Evolutionary conservation across 2,797 vertebrate species (phyloP), one percentile per base, ranked within the genome.

Genomic region (Tokudaia tokunoshimensis): DNA sequence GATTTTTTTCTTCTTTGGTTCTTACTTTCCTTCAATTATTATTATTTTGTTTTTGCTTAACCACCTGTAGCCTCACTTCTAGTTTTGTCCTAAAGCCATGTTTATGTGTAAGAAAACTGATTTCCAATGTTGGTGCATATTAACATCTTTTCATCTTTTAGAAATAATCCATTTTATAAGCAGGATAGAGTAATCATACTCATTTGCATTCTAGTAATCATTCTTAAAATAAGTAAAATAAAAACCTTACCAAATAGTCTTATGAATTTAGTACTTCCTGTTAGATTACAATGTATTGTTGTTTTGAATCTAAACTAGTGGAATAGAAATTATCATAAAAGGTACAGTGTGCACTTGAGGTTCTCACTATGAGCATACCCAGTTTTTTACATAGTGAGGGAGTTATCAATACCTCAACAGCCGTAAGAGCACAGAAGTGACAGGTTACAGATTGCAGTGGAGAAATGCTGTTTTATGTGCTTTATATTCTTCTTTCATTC

Each of bases 121-220:
- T 52, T 95, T 92, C 17, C 26, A 57, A 50, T 83, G 24, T 88
- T 59, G 15, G 12, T 76, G 3, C 52, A 52, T 1, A 92, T 44
- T 63, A 55, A 85, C 31, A 41, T 87, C 4, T n/a, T 90, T 90
- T 89, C 75, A 15, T 52, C 72, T 61, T 65, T 96, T 92, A 65
- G 13, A 91, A 96, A 70, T 37, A 78, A 72, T 70, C 6, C 76
- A 72, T 44, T 65, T 95, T 92, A 61, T 78, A 57, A 79, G 10
- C 1, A 72, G 3, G 50, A 1, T 67, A 26, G 79, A 22, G 10
- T 10, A 84, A 50, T 84, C 4, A 20, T 89, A 41, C 15, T 93
- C 86, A 92, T 86, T 91, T 93, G 1, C 86, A 93, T 83, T 88
- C 89, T 37, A 85, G 8, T 85, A 63, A 90, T 22, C 44, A 84